These are phyloP conservation scores for Galaxea fascicularis DNA, from an alignment of 92 coral and sea anemone genomes.

Conservation along the genomic window DNA sequence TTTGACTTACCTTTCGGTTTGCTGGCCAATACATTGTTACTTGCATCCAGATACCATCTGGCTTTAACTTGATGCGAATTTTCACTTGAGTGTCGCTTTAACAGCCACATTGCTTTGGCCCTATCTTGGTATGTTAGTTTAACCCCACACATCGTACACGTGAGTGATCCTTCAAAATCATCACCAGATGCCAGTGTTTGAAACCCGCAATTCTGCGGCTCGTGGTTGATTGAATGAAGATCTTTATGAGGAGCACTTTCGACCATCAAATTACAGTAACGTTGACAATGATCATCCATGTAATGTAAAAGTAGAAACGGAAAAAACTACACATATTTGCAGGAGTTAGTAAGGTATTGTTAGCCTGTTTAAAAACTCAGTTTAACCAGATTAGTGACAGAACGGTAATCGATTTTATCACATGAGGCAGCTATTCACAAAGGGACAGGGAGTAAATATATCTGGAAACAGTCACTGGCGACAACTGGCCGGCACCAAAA, in stretches of 20 bases:
- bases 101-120: conserved; percentile 38
- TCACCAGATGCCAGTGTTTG: neutral
- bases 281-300: conserved; percentile 5
- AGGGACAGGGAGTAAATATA: neutral
- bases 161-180: neutral
- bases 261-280: conserved; percentile 1
- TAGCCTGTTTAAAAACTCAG: neutral
- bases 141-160: neutral
- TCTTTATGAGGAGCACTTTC: conserved; percentile 27
- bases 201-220: neutral
- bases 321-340: conserved; percentile 5
- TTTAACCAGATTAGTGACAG: neutral
- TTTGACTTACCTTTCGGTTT: conserved; percentile 12
- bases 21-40: conserved; percentile 18
- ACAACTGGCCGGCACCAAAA: neutral
- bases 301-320: neutral
- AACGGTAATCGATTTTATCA: neutral
- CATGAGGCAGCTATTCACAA: neutral
- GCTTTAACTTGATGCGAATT: conserved; percentile 40
- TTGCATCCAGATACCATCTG: conserved; percentile 32
- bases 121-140: neutral
- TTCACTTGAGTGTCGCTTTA: conserved; percentile 31
- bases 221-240: neutral
- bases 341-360: neutral
- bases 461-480: neutral